Percentiles rank a stretch among this genome's conserved stretches.
Evolutionary conservation across 2,888 invertebrate species (phyloP).

Genomic region (Neocrepidodera transversa): DNA sequence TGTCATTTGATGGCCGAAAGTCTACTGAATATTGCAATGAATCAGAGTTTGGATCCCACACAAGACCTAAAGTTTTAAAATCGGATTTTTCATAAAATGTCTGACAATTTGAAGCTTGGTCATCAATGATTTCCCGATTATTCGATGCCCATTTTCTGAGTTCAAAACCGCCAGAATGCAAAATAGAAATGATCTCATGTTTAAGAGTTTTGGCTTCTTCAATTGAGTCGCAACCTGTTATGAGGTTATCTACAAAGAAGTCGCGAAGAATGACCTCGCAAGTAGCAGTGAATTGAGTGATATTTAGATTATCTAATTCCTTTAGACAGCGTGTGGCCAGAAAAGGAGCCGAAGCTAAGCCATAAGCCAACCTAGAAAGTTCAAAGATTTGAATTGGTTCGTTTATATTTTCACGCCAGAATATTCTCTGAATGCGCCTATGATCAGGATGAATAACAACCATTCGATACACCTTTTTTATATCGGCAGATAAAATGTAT

Average conservation of each 20-base stretch:
- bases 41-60: constrained; percentile 6
- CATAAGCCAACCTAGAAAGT: constrained; percentile 7
- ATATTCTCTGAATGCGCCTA: not conserved
- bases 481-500: constrained; percentile 13
- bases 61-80: not conserved
- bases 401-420: not conserved
- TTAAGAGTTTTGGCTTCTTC: not conserved
- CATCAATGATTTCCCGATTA: not conserved
- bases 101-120: not conserved
- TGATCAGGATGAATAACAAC: not conserved
- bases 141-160: not conserved
- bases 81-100: not conserved
- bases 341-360: constrained; percentile 4
- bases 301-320: not conserved
- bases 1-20: not conserved
- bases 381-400: not conserved
- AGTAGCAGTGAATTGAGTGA: not conserved
- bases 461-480: constrained; percentile 21
- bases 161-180: not conserved
- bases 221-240: not conserved
- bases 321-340: constrained; percentile 10
- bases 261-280: not conserved
- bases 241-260: not conserved
- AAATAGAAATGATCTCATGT: constrained; percentile 1
- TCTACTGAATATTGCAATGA: not conserved